Percentiles rank a stretch among this genome's conserved stretches.
These are phyloP conservation scores for Sebastes trivittatus DNA, from an alignment of 2,797 vertebrate genomes.

Conservation along the genomic window DNA sequence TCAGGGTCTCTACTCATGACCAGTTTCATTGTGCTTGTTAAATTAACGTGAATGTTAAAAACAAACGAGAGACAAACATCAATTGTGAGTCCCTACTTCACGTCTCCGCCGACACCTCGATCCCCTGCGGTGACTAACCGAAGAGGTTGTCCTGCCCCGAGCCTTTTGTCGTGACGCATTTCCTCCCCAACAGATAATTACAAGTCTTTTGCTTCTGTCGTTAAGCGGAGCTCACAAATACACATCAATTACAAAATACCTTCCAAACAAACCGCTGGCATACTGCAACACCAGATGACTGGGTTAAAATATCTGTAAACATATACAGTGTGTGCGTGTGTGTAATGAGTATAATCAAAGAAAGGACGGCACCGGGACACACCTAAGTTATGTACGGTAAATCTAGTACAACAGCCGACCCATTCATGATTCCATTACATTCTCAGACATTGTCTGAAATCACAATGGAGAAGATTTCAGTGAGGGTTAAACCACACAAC, in stretches of 20 bases:
- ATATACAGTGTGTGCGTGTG: neutral
- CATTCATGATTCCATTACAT: neutral
- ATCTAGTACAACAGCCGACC: neutral
- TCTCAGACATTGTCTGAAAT: neutral
- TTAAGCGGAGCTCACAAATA: neutral
- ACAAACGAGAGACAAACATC: neutral
- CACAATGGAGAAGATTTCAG: constrained; percentile 5
- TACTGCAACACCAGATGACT: neutral
- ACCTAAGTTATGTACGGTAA: constrained; percentile 8
- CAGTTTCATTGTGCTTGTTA: constrained; percentile 17
- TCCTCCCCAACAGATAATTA: constrained; percentile 48
- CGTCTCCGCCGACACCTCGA: neutral
- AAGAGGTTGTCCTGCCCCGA: constrained; percentile 11
- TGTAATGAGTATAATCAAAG: constrained; percentile 31
- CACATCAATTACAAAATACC: constrained; percentile 29
- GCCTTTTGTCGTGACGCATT: constrained; percentile 44
- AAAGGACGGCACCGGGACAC: neutral
- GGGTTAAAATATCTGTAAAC: constrained; percentile 8
- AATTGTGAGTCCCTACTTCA: constrained; percentile 13
- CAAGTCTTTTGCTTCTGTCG: constrained; percentile 10
- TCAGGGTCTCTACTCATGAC: constrained; percentile 23
- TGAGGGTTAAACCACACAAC: neutral
- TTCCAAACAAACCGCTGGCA: constrained; percentile 9
- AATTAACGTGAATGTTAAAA: constrained; percentile 15
- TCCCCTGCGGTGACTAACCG: constrained; percentile 9